Evolutionary conservation across 1,140 invertebrate species (phyloP).

Genomic region (Oreohelix idahoensis): DNA sequence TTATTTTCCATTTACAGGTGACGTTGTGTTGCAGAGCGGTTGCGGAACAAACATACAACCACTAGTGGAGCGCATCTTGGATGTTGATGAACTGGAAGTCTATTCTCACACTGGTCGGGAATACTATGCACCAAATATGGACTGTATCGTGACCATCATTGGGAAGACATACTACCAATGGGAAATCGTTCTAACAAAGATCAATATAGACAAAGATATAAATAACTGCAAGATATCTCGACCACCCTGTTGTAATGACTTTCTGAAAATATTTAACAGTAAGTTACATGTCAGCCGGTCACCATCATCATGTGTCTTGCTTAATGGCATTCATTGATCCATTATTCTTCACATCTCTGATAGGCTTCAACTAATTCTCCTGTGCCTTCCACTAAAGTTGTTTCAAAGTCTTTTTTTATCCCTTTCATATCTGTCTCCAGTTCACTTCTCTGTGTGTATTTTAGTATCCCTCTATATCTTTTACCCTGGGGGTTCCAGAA

Average conservation of each 20-base stretch:
- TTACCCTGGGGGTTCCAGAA: too few species aligned
- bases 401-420: too few species aligned
- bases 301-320: too few species aligned
- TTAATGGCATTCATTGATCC: too few species aligned
- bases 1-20: conserved; percentile 38
- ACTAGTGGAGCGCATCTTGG: conserved; percentile 42
- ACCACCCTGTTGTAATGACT: conserved; percentile 52
- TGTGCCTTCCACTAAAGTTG: too few species aligned
- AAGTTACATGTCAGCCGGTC: too few species aligned
- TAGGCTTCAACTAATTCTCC: too few species aligned
- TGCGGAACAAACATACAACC: conserved; percentile 49
- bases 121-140: conserved; percentile 45
- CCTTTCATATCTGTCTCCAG: too few species aligned
- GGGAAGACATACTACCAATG: conserved; percentile 54
- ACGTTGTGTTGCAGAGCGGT: conserved; percentile 49
- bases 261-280: conserved; percentile 59
- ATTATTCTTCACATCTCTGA: too few species aligned
- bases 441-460: too few species aligned
- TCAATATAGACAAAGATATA: conserved; percentile 51
- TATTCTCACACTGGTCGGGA: conserved; percentile 47
- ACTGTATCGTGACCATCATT: conserved; percentile 57
- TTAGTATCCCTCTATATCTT: too few species aligned
- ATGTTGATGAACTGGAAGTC: conserved; percentile 47
- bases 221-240: conserved; percentile 37
- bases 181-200: conserved; percentile 41